Base-by-base conservation (phyloP, 2,797 vertebrate species). In the Steatocranus sp. region DNA sequence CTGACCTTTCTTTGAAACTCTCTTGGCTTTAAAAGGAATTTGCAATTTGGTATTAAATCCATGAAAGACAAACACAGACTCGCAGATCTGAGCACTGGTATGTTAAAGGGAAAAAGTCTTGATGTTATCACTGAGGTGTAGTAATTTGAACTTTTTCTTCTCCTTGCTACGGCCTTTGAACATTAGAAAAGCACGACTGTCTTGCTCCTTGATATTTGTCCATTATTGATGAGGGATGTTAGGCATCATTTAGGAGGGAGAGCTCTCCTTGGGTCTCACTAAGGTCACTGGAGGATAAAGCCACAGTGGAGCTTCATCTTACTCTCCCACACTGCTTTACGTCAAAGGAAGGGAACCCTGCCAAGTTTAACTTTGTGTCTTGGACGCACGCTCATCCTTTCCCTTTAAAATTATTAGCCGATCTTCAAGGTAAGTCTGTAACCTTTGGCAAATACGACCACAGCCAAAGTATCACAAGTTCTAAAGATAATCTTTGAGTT, bases 181-280 rank as follows among this genome's bases (percentile, higher is more conserved):
- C 68, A 46, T 74, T 4, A 10, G 46, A 6, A 51, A 81, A 75
- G 56, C 82, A 78, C 83, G 8, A 18, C 74, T 80, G 36, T 41
- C 30, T 85, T 15, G 11, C 63, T 82, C 54, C 63, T 83, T 85
- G 82, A 80, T 84, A 86, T 84, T 77, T 76, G 76, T 93, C 81
- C 75, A 94, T 94, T 86, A 94, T 93, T 94, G 77, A 94, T 92
- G 86, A 86, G 85, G 68, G 56, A 78, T 83, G 90, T 91, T 94
- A 87, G 87, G 85, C 38, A 82, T 90, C 88, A 84, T 89, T 92
- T 91, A 93, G 88, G 85, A 92, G 83, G 82, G 76, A 85, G 63
- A 3, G 27, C 68, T 88, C 80, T 84, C 63, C 58, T 88, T 83
- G 66, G 50, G 78, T 81, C 79, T 68, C 74, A 25, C 5, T 36